These are phyloP conservation scores for Sphaeridia pumilis DNA, from an alignment of 2,888 invertebrate genomes.

Conservation along the genomic window DNA sequence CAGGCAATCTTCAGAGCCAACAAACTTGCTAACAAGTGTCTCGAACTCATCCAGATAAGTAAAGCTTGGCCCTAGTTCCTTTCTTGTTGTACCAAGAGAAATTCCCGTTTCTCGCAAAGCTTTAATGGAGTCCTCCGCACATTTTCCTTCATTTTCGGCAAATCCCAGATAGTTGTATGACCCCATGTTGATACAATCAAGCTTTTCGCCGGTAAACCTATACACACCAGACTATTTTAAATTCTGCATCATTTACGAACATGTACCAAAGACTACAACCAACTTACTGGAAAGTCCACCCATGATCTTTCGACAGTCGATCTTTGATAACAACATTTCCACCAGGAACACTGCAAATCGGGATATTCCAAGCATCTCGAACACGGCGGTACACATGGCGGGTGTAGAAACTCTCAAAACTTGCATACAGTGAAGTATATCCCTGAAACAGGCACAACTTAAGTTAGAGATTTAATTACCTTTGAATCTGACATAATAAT, in stretches of 20 bases:
- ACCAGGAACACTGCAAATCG: slow-evolving; percentile 86
- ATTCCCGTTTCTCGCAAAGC: slow-evolving; percentile 61
- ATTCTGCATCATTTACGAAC: not conserved
- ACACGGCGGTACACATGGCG: slow-evolving; percentile 81
- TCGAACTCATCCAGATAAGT: slow-evolving; percentile 53
- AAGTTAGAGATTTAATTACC: not conserved
- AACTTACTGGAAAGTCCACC: slow-evolving; percentile 82
- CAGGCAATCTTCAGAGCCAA: slow-evolving; percentile 84
- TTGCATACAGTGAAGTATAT: slow-evolving; percentile 68
- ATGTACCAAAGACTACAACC: not conserved
- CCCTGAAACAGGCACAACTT: slow-evolving; percentile 45
- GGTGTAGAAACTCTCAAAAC: slow-evolving; percentile 58
- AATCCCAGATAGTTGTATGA: slow-evolving; percentile 99
- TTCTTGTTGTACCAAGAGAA: slow-evolving; percentile 58
- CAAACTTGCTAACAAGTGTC: slow-evolving; percentile 65
- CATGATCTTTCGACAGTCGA: slow-evolving; percentile 69
- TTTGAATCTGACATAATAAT: not conserved
- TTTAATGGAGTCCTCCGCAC: slow-evolving; percentile 63
- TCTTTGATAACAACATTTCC: slow-evolving; percentile 73
- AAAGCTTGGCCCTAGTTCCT: slow-evolving; percentile 45
- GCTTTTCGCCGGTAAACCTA: slow-evolving; percentile 69
- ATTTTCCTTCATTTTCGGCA: slow-evolving; percentile 66
- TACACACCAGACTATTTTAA: not conserved
- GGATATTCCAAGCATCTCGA: slow-evolving; percentile 89
- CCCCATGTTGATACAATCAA: slow-evolving; percentile 80